Evolutionary conservation across 2,888 invertebrate genomes (phyloP).

Genomic region (Barypeithes pellucidus): DNA sequence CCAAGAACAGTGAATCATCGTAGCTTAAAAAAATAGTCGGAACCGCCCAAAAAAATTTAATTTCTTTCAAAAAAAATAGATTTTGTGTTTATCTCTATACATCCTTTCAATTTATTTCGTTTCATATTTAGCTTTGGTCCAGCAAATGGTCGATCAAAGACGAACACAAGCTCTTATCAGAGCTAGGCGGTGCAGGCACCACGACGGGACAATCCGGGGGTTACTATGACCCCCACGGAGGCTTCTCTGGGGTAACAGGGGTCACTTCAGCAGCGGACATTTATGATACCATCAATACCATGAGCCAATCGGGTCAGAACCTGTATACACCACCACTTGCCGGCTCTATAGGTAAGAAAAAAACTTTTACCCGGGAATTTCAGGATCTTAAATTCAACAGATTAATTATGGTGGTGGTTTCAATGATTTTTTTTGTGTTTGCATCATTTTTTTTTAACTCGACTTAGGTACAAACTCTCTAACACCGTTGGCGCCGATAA

Average conservation of each 20-base stretch:
- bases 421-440: constrained; percentile 9
- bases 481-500: constrained; percentile 82
- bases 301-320: constrained; percentile 80
- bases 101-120: background rate
- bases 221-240: constrained; percentile 76
- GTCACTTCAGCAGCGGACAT: constrained; percentile 73
- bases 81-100: background rate
- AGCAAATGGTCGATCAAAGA: constrained; percentile 94
- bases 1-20: no score
- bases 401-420: constrained; percentile 57
- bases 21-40: no score
- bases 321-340: constrained; percentile 87
- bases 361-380: no score
- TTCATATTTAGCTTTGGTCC: constrained; percentile 81
- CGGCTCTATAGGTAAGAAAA: constrained; percentile 77
- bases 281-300: constrained; percentile 81
- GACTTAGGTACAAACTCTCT: constrained; percentile 76
- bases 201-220: constrained; percentile 70
- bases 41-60: no score
- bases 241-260: constrained; percentile 73
- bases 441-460: constrained; percentile 29
- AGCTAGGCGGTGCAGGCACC: constrained; percentile 79
- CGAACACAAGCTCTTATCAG: constrained; percentile 90
- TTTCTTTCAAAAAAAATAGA: no score
- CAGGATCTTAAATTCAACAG: no score